These are phyloP conservation scores for Drosophila robusta DNA, from an alignment of 2,888 invertebrate genomes.

Conservation along the genomic window DNA sequence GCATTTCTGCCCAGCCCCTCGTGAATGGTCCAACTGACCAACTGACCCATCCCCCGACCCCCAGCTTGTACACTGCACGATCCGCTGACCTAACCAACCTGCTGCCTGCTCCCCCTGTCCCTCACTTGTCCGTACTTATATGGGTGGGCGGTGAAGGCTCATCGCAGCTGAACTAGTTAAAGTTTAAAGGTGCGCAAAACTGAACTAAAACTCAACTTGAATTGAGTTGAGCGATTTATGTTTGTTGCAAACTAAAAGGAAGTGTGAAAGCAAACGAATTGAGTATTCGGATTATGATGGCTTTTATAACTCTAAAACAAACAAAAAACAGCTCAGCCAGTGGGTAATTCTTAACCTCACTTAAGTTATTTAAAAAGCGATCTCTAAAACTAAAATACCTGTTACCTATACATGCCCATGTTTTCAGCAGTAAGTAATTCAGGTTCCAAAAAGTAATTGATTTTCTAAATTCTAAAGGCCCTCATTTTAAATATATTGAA, in stretches of 20 bases:
- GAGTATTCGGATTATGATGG: slow-evolving; percentile 5
- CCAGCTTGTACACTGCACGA: slow-evolving; percentile 9
- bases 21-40: slow-evolving; percentile 6
- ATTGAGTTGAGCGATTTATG: slow-evolving; percentile 44
- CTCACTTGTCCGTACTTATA: not conserved
- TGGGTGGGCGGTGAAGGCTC: slow-evolving; percentile 12
- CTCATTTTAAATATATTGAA: too few relatives aligned
- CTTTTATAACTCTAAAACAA: too few relatives aligned
- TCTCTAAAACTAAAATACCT: too few relatives aligned
- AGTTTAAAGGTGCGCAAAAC: slow-evolving; percentile 55
- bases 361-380: too few relatives aligned
- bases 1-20: slow-evolving; percentile 19
- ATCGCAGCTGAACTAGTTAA: slow-evolving; percentile 45
- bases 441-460: too few relatives aligned
- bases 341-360: too few relatives aligned
- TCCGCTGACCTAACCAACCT: slow-evolving; percentile 10
- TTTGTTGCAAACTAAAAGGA: slow-evolving; percentile 29
- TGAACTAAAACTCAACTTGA: slow-evolving; percentile 34
- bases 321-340: too few relatives aligned
- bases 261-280: slow-evolving; percentile 7
- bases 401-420: too few relatives aligned
- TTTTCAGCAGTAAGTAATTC: too few relatives aligned
- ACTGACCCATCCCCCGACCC: slow-evolving; percentile 26
- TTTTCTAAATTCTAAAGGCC: too few relatives aligned
- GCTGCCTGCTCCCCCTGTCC: not conserved